Evolutionary conservation across 2,888 invertebrate genomes (phyloP).

Genomic region (Heliconius charithonia): DNA sequence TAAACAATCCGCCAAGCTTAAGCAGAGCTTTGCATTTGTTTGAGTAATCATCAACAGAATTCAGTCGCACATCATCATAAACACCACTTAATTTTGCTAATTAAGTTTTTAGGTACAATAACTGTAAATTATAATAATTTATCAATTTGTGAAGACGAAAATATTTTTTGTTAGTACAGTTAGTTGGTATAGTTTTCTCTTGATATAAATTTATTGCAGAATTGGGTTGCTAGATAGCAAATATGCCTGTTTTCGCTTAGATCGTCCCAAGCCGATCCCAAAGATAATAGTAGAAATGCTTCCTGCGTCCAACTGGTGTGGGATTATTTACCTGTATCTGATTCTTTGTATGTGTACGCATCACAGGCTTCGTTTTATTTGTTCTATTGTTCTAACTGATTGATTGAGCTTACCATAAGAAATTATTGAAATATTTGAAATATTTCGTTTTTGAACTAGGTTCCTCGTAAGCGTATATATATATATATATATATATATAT

Average conservation of each 20-base stretch:
- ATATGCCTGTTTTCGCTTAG: conserved; percentile 57
- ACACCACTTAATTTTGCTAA: too few species aligned
- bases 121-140: too few species aligned
- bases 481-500: too few species aligned
- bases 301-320: conserved; percentile 67
- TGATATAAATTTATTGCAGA: conserved; percentile 44
- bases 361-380: conserved; percentile 75
- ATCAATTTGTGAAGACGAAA: neutral
- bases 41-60: too few species aligned
- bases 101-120: too few species aligned
- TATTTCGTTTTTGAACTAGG: too few species aligned
- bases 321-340: conserved; percentile 79
- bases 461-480: too few species aligned
- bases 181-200: conserved; percentile 32
- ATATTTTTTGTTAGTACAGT: too few species aligned
- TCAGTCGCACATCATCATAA: too few species aligned
- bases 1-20: too few species aligned
- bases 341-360: conserved; percentile 77
- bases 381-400: conserved; percentile 73
- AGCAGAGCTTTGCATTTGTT: too few species aligned
- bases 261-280: conserved; percentile 58
- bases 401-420: conserved; percentile 76
- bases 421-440: conserved; percentile 55
- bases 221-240: conserved; percentile 51
- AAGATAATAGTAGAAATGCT: conserved; percentile 68